Conservation (phyloP, 2,113 vertebrate species). For the Crotalus tigris region DNA sequence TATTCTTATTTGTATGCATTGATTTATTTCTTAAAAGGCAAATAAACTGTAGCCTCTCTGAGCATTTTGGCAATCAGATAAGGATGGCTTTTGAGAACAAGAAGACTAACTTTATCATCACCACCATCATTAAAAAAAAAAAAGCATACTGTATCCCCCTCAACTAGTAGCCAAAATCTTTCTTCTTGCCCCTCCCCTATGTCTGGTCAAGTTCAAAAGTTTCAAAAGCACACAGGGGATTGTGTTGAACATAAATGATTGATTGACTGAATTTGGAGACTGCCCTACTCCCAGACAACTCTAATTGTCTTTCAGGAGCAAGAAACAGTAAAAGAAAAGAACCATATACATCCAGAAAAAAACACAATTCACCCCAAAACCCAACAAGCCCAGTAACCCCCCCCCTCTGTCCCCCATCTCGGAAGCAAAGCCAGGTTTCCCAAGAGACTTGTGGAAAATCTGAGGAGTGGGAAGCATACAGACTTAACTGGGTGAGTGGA, state of each 20-base stretch:
- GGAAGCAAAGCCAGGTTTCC: background rate
- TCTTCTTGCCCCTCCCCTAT: background rate
- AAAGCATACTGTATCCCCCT: background rate
- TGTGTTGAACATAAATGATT: background rate
- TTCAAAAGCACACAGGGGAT: background rate
- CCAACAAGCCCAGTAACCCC: background rate
- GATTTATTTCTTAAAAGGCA: background rate
- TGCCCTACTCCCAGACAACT: background rate
- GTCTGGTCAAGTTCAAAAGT: background rate
- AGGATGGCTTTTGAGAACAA: too few species aligned
- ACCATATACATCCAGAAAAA: background rate
- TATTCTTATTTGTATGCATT: background rate
- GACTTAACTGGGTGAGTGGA: background rate
- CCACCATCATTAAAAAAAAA: background rate
- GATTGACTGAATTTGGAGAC: background rate
- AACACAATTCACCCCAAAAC: background rate
- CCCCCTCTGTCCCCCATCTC: background rate
- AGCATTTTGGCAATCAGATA: background rate
- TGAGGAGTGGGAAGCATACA: background rate
- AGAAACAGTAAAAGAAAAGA: background rate
- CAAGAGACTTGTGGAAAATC: background rate
- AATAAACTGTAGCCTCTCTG: background rate
- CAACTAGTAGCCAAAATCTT: background rate
- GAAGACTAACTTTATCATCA: background rate
- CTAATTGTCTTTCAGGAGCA: background rate